Percentiles rank a stretch among this genome's conserved stretches.
Evolutionary conservation across 64 coral and sea anemone genomes (phyloP).

Genomic region (Montipora capricornis): DNA sequence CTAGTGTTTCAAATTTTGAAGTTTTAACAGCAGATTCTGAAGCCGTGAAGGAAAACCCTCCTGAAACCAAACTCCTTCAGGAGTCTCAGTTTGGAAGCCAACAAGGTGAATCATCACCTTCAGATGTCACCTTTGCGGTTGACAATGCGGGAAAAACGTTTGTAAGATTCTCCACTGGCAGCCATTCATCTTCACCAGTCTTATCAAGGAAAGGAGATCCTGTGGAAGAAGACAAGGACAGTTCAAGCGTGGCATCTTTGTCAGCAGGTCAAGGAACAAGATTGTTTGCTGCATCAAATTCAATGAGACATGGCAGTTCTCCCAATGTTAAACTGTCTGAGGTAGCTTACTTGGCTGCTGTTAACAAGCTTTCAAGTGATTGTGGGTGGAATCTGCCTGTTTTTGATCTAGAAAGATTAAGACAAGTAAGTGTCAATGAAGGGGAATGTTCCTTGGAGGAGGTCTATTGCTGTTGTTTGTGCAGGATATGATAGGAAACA

Average conservation of each 20-base stretch:
- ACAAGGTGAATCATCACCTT: not conserved
- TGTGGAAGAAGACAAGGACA: not conserved
- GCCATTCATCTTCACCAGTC: not conserved
- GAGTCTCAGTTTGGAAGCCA: not conserved
- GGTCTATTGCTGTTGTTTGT: too few species aligned
- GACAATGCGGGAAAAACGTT: slow-evolving; percentile 26
- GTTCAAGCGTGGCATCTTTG: not conserved
- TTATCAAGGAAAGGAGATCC: not conserved
- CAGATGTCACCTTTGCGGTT: slow-evolving; percentile 17
- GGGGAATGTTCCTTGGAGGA: too few species aligned
- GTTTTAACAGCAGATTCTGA: not conserved
- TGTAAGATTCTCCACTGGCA: slow-evolving; percentile 21
- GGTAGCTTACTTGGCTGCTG: not conserved
- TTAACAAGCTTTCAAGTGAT: slow-evolving; percentile 51
- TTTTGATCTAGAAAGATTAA: slow-evolving; percentile 23
- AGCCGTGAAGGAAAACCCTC: not conserved
- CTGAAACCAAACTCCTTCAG: not conserved
- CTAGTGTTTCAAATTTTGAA: not conserved
- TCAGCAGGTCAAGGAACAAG: not conserved
- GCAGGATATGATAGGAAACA: too few species aligned
- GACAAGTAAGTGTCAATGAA: slow-evolving; percentile 15
- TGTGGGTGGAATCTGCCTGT: slow-evolving; percentile 60
- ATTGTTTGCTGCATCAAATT: not conserved
- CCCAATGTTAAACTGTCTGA: slow-evolving; percentile 23
- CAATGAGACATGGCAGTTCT: slow-evolving; percentile 8